Evolutionary conservation across 2,888 invertebrate species (phyloP).

Genomic region (Lamproptera curius): DNA sequence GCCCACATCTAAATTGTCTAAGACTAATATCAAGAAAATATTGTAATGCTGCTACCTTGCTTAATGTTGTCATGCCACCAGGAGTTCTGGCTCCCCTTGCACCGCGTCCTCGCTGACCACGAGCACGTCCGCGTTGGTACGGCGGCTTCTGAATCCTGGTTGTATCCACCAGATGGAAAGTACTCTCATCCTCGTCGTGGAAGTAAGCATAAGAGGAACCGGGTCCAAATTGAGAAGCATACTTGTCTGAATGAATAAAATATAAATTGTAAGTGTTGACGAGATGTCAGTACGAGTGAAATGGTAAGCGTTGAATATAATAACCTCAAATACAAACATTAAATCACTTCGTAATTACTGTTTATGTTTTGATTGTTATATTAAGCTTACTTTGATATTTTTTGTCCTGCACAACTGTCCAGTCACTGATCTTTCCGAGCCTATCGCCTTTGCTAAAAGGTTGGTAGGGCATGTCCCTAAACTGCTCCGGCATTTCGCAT

Average conservation of each 20-base stretch:
- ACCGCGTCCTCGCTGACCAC: constrained; percentile 87
- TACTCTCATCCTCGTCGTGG: constrained; percentile 99
- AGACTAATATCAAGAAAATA: too few relatives aligned
- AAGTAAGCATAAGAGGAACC: constrained; percentile 99
- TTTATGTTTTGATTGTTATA: not conserved
- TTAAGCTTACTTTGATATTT: constrained; percentile 90
- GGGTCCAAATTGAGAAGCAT: constrained; percentile 94
- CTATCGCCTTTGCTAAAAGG: constrained; percentile 99
- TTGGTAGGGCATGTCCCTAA: constrained; percentile 98
- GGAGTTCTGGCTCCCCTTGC: constrained; percentile 83
- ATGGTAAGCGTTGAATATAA: not conserved
- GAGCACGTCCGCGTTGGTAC: constrained; percentile 94
- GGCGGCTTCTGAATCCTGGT: constrained; percentile 93
- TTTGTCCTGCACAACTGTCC: constrained; percentile 97
- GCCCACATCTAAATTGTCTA: too few relatives aligned
- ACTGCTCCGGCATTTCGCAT: constrained; percentile 94
- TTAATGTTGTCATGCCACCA: constrained; percentile 88
- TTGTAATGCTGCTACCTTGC: constrained; percentile 80
- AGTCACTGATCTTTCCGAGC: constrained; percentile 98
- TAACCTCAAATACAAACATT: constrained; percentile 27
- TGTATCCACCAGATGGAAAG: constrained; percentile 98
- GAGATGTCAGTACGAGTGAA: not conserved
- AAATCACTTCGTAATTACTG: too few relatives aligned
- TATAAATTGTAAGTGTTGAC: not conserved
- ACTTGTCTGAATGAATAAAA: constrained; percentile 82